Base-by-base conservation (phyloP, 2,888 invertebrate species). In the Pyrochroa serraticornis region DNA sequence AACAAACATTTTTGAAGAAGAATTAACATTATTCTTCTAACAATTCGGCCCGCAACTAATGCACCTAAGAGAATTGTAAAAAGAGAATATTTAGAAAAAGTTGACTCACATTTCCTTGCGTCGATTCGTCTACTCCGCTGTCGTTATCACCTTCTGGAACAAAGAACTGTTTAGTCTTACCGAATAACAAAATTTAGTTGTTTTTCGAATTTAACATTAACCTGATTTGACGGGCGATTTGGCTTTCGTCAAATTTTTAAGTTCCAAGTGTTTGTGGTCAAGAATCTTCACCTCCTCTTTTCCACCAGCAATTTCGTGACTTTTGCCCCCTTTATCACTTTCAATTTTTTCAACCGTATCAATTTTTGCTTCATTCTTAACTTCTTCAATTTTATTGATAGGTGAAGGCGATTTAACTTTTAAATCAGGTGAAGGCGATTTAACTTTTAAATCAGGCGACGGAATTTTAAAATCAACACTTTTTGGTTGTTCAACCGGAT, bases 121-220 rank as follows among this genome's bases (percentile, higher is more conserved):
- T 90, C 55, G 89, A 87, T 77, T 91, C 91, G 77, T 91, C 91
- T 31, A 90, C 90, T 39, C 90, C 91, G 74, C 90, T 91, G 71
- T 92, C 92, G 71, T 91, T 91, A 76, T 91, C 91, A 34, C 90
- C 89, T 82, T 91, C 92, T 92, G 85, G 65, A 82, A 84, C 79
- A 80, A 72, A 58, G 68, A 65, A 70, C 60, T 10, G 8, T 58
- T 64, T 12, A 54, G 22, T 46, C 35, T 30, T 7, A 10, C 41
- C 13, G 14, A 30, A 51, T 48, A 12, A 32, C 14, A 12, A 39
- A 39, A 32, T 5, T 7, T 13, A 7, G 42, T 34, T 37, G 6
- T 35, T 37, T 36, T 43, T 38, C 30, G 22, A 39, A 34, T 44
- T n/a, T 50, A 51, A 63, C 58, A 63, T 50, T 65, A 62, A 68